Base-by-base conservation (phyloP, 2,113 vertebrate species). In the Bubalus kerabau region DNA sequence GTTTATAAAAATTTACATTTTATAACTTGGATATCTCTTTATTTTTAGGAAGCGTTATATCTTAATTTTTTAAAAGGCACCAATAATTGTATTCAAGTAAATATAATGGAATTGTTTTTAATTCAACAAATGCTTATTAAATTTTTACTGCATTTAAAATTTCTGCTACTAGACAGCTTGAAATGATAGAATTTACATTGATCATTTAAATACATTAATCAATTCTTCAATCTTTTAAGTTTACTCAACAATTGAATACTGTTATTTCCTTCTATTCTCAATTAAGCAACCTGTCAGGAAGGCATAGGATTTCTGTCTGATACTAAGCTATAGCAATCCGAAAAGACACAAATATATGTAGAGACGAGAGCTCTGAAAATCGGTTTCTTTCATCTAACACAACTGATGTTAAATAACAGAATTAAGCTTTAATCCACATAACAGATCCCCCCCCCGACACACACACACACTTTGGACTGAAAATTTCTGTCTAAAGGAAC, bases 201-300 rank as follows among this genome's bases (percentile, higher is more conserved):
- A 43, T 90, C 16, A 56, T 82, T 96, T 84, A 93, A 94, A 81
- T 96, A 90, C 50, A 10, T 92, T 89, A 78, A 89, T 91, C 19
- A 78, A 60, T 93, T 95, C 11, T 67, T 82, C 50, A 92, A 54
- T 13, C 5, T 81, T 94, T 96, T 87, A 46, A 14, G 52, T 83
- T 32, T 89, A 86, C 1, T 40, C 81, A 83, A 56, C 12, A 48
- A 82, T 28, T 91, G 19, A 78, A 95, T 84, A 12, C 3, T 40
- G 15, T 74, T 76, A 7, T 89, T 90, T 95, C 59, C 24, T 95
- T 88, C 32, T 92, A 9, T 89, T 10, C 4, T 91, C 56, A 87
- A 26, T 87, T 94, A 90, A 95, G 46, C 30, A 96, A 10, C 3
- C 57, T 43, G 11, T 81, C 54, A 94, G 15, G 56, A 92, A 89